Percentiles rank a stretch among this genome's conserved stretches.
Evolutionary conservation across 53 echinoderm and acorn worm species (phyloP).

Genomic region (Apostichopus leukothele): DNA sequence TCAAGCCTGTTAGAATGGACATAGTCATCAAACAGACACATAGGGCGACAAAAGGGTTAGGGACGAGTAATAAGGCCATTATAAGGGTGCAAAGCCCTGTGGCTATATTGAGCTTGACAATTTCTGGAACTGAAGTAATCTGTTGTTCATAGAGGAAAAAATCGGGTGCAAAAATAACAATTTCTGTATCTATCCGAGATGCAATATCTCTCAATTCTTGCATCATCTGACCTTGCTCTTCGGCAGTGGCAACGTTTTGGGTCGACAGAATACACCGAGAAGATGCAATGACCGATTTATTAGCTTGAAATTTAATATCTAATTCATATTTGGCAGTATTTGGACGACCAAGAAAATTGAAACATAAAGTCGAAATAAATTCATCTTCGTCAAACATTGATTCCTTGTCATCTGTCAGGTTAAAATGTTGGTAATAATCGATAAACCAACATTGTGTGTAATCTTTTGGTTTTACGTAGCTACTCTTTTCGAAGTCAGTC

Average conservation of each 20-base stretch:
- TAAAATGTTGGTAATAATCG: constrained; percentile 7
- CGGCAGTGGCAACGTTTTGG: neutral
- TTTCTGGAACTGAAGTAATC: neutral
- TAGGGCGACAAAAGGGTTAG: neutral
- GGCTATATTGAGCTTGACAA: neutral
- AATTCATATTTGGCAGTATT: neutral
- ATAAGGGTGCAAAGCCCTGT: neutral
- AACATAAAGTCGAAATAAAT: neutral
- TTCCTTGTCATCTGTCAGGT: neutral
- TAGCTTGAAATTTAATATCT: neutral
- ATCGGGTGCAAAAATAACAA: neutral
- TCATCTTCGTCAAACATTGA: neutral
- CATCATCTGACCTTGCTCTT: neutral
- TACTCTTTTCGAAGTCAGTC: neutral
- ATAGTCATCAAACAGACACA: too few relatives aligned
- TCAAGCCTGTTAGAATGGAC: neutral
- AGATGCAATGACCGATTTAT: neutral
- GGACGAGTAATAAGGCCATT: neutral
- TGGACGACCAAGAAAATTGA: neutral
- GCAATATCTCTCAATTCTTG: neutral
- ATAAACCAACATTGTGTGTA: constrained; percentile 25
- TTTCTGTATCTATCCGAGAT: neutral
- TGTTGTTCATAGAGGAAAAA: constrained; percentile 16
- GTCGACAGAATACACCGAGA: constrained; percentile 7
- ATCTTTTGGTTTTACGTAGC: neutral